phyloP scores from a whole-genome alignment of 2,888 invertebrate genomes.

The Campaea margaritaria region DNA sequence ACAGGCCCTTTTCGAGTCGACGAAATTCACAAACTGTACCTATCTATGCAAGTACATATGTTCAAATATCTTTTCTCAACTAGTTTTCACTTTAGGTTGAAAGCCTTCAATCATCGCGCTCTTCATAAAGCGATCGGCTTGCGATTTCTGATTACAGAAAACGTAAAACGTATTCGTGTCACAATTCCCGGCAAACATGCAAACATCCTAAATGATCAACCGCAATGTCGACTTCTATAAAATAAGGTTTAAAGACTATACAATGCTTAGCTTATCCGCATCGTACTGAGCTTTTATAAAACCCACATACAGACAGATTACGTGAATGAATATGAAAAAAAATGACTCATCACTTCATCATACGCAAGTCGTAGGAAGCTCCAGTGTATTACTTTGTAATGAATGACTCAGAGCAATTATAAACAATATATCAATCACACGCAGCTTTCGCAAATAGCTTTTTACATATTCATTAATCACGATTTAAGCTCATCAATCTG shows the following conservation, averaged over 20 bases:
- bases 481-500: slow-evolving; percentile 22
- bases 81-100: too few relatives aligned
- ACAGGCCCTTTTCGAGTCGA: not conserved
- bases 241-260: not conserved
- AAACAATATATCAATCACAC: slow-evolving; percentile 38
- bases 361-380: slow-evolving; percentile 22
- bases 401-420: slow-evolving; percentile 34
- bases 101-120: too few relatives aligned
- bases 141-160: too few relatives aligned
- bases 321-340: slow-evolving; percentile 11
- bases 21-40: not conserved
- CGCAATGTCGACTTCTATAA: not conserved
- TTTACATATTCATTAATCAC: slow-evolving; percentile 36
- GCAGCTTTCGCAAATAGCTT: slow-evolving; percentile 41
- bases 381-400: slow-evolving; percentile 20
- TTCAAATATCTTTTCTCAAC: not conserved
- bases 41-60: too few relatives aligned
- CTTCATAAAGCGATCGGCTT: too few relatives aligned
- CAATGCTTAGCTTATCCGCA: not conserved
- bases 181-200: too few relatives aligned
- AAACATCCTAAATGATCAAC: not conserved
- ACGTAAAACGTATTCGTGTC: too few relatives aligned
- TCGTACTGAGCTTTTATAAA: not conserved
- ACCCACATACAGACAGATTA: slow-evolving; percentile 11
- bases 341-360: slow-evolving; percentile 21